Base-by-base conservation (phyloP, 1,140 invertebrate species). In the Amyelois transitella region DNA sequence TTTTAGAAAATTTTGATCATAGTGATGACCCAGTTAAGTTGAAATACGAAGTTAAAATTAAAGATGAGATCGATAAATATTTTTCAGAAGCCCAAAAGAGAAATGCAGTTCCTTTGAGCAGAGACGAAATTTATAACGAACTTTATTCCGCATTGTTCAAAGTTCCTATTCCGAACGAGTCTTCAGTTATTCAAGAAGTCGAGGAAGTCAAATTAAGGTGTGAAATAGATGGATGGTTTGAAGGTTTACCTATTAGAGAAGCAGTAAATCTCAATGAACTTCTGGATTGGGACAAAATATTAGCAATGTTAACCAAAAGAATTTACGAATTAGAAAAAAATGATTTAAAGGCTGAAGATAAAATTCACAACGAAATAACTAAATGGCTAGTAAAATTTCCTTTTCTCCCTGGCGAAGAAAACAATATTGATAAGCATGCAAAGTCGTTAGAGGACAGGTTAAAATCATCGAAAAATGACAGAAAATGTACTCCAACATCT, bases 1-100 rank as follows among this genome's bases (percentile, higher is more conserved):
- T 78, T 44, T 57, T 78, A 32, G 69, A 76, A 20, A 78, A 78
- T 53, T 78, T 72, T 58, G 73, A 78, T 51, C 62, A 72, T 47
- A 52, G 53, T 20, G 53, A 60, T 44, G 64, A 75, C 55, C 55
- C 53, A 25, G 48, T 67, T 20, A 75, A 76, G 54, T 17, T 60
- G 14, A 69, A 66, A 58, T 74, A 74, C 32, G 64, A 71, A 58
- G 69, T 61, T 38, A 59, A 24, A 19, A 58, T 76, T 24, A 60
- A 49, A 54, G 49, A 59, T 14, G 63, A 74, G 56, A 58, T 76
- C 1, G 59, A 72, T 55, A 66, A 63, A 53, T 64, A 69, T 53
- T 69, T 56, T 44, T 5, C 58, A 43, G 51, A 60, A 22, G 69
- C 62, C 19, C 55, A 56, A 43, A 69, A 66, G 24, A 66, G 52